Conservation (phyloP, 2,113 vertebrate species). For the Mystacornis crossleyi region DNA sequence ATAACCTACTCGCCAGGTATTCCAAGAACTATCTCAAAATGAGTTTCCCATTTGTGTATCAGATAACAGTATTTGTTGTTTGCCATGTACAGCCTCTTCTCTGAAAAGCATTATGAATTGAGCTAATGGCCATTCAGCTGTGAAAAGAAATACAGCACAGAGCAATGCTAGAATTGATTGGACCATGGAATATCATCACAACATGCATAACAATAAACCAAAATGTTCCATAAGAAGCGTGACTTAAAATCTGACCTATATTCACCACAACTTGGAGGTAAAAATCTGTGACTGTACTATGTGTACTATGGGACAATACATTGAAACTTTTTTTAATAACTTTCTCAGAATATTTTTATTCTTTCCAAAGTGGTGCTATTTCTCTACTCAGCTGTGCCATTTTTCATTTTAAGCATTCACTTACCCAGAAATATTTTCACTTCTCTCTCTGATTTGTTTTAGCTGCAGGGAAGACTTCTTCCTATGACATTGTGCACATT, state of each 20-base stretch:
- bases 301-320: neutral
- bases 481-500: neutral
- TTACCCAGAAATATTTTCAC: neutral
- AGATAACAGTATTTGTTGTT: neutral
- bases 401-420: neutral
- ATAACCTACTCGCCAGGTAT: neutral
- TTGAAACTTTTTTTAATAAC: neutral
- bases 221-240: neutral
- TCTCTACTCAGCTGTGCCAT: neutral
- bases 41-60: neutral
- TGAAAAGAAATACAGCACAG: neutral
- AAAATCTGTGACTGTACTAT: fast-evolving
- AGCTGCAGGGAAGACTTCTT: neutral
- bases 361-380: neutral
- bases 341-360: neutral
- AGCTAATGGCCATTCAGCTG: neutral
- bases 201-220: neutral
- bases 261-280: neutral
- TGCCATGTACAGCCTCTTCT: neutral
- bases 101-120: conserved; percentile 18
- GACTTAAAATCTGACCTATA: neutral
- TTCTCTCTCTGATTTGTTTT: neutral
- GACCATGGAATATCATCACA: neutral
- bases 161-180: neutral
- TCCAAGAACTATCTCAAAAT: neutral